These are phyloP conservation scores for Cynaeus angustus DNA, from an alignment of 2,888 invertebrate species.

Conservation along the genomic window DNA sequence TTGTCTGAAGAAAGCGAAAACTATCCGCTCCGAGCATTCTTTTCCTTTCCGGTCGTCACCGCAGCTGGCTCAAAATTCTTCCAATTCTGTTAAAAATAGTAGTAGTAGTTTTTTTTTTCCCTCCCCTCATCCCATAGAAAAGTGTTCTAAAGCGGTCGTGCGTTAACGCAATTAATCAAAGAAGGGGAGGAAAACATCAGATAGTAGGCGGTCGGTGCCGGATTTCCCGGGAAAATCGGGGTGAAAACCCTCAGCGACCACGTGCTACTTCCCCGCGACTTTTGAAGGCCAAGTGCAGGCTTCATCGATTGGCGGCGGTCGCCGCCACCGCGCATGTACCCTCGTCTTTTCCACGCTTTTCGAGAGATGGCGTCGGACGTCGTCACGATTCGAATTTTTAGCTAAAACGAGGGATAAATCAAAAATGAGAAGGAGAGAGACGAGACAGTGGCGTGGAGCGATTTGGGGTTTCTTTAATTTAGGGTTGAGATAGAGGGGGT, in stretches of 20 bases:
- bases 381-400: slow-evolving; percentile 7
- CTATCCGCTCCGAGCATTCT: not conserved
- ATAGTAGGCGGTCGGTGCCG: slow-evolving; percentile 34
- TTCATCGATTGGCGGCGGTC: slow-evolving; percentile 64
- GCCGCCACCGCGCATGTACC: slow-evolving; percentile 53
- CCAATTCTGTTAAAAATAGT: too few species aligned
- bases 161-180: slow-evolving; percentile 29
- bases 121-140: not conserved
- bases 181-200: slow-evolving; percentile 25
- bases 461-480: not conserved
- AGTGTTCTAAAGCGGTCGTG: slow-evolving; percentile 1
- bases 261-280: slow-evolving; percentile 61
- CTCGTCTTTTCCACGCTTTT: not conserved
- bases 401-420: not conserved
- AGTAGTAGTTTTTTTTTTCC: not conserved
- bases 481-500: not conserved
- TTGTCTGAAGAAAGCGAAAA: slow-evolving; percentile 37
- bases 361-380: slow-evolving; percentile 45
- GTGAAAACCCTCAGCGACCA: slow-evolving; percentile 66
- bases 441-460: not conserved
- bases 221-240: slow-evolving; percentile 64
- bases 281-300: slow-evolving; percentile 71
- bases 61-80: too few species aligned
- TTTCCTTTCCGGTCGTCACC: not conserved
- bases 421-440: not conserved